Evolutionary conservation across 2,888 invertebrate genomes (phyloP).

Genomic region (Leptopilina syphax): DNA sequence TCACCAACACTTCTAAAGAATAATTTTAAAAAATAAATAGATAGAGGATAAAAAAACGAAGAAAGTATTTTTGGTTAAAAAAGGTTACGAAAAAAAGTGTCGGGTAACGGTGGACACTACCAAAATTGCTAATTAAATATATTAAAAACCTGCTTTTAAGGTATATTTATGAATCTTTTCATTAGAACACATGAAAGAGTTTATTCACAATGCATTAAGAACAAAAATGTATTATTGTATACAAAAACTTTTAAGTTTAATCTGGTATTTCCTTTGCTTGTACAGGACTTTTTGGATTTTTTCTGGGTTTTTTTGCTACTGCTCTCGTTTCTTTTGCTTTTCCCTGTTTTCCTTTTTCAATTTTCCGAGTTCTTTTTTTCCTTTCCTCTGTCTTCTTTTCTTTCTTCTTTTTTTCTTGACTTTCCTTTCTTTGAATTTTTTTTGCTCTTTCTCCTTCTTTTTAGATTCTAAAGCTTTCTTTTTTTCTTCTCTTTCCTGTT

Average conservation of each 20-base stretch:
- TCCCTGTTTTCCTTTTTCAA: too few relatives aligned
- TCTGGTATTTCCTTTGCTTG: neutral
- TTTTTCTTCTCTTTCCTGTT: neutral
- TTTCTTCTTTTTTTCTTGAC: neutral
- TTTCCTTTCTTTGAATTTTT: neutral
- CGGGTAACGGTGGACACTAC: neutral
- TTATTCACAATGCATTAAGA: neutral
- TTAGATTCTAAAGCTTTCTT: neutral
- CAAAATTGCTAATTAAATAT: neutral
- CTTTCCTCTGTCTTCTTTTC: neutral
- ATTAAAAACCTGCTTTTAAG: neutral
- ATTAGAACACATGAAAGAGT: neutral
- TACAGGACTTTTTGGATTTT: neutral
- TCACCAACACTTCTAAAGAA: neutral
- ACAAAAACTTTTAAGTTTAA: neutral
- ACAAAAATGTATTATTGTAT: neutral
- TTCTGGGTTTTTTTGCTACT: neutral
- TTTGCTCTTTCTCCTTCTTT: neutral
- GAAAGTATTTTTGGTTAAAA: neutral
- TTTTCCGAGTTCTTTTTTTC: too few relatives aligned
- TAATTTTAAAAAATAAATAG: neutral
- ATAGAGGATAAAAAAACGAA: neutral
- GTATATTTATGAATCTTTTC: neutral
- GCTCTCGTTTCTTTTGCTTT: neutral
- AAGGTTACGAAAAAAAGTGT: neutral